Base-by-base conservation (phyloP, 2,888 invertebrate genomes). In the Nycteola revayana region DNA sequence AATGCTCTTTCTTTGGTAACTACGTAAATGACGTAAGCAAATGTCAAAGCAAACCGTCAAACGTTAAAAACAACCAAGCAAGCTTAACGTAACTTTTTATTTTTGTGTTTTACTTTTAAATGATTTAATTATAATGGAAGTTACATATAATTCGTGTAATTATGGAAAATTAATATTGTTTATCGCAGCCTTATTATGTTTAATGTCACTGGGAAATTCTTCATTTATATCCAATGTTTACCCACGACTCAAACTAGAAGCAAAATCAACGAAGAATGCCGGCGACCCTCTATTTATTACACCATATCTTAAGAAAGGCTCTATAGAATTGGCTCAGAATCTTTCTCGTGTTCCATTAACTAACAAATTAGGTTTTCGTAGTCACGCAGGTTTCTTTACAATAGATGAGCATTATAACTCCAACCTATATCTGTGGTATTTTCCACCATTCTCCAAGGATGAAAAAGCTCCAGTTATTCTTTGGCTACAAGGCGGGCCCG, bases 351-450 rank as follows among this genome's bases (percentile, higher is more conserved):
- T 87, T 1, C 41, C 66, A 2, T 25, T 86, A 1, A 83, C 85
- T 0, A 68, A 78, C 8, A 57, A 63, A 38, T 57, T 83, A 9
- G 80, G 84, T 8, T 74, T 90, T 17, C 63, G 60, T 30, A 92
- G 93, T 52, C 88, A 92, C 60, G 84, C 92, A 4, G 92, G 93
- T 1, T 93, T 90, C 55, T 79, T 93, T 29, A 93, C 92, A 0
- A 90, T 93, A 7, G 87, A 93, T 58, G 80, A 89, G 41, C 74
- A 70, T 2, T 87, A 75, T 49, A 76, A 90, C 36, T 90, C 91
- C 1, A 91, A 92, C 66, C 71, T 91, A 41, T 93, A 91, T 67
- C 92, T 92, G 71, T 93, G 92, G 92, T 92, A 91, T 57, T 92
- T 92, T 55, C 91, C 91, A 8, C 80, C 92, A 0, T 75, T 84